Base-by-base conservation (phyloP, 1,140 invertebrate genomes). In the Argopecten irradians region DNA sequence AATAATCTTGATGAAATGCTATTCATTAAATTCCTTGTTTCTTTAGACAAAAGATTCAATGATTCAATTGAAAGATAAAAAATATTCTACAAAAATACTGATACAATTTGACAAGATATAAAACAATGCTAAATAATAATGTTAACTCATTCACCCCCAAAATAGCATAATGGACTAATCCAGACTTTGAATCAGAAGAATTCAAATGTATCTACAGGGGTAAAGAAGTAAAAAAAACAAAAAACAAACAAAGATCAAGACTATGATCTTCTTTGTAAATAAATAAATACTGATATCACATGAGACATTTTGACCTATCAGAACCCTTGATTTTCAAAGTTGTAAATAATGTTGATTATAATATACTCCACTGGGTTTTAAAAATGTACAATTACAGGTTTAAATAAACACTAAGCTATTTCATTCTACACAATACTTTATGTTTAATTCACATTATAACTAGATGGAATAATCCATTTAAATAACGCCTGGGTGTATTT, bases 231-330 rank as follows among this genome's bases (percentile, higher is more conserved):
- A n/a, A n/a, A n/a, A n/a, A n/a, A n/a, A n/a, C n/a, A n/a, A n/a
- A n/a, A n/a, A n/a, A n/a, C n/a, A n/a, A n/a, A 39, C 9, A n/a
- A 28, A 71, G n/a, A 71, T 71, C n/a, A 71, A 71, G n/a, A 71
- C n/a, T 71, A 22, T 16, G 55, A 71, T 71, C 55, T 71, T 71
- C 22, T 71, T 71, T 71, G 55, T 71, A 71, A 71, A 71, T 16
- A 71, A 71, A 71, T 71, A 71, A 71, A 71, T 71, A 71, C 55
- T 71, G 55, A 5, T 71, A 71, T 71, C 55, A 71, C n/a, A 71
- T 28, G 9, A 46, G n/a, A 5, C 55, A 71, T 46, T 19, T n/a
- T 71, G n/a, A 71, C 22, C 5, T 8, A 71, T 71, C 55, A 71
- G 22, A 19, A 46, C 14, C 43, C 19, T 16, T 19, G 43, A 16